Evolutionary conservation across 2,888 invertebrate species (phyloP), one percentile per base, ranked within the genome.

Genomic region (Eupeodes luniger): DNA sequence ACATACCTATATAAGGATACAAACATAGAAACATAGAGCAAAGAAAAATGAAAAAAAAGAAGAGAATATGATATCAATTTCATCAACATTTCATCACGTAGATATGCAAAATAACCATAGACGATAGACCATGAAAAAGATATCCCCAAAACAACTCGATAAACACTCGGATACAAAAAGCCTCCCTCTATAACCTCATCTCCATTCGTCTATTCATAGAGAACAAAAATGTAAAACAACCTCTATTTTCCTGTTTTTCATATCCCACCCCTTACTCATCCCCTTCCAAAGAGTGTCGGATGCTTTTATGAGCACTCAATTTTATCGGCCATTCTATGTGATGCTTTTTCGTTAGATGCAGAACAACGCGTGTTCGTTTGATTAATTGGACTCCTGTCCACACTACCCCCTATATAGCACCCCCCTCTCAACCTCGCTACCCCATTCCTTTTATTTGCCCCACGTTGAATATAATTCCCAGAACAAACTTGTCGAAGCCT

Each of bases 341-440:
- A 77, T 80, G 51, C 44, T 70, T 69, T 82, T 72, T 61, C 36
- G 47, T 66, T 66, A 59, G 57, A 80, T 88, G 78, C 81, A 78
- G 66, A 80, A 81, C 85, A 85, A 88, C 84, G 84, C 78, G 88
- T 79, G 80, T 81, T 84, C 64, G 78, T 61, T 84, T 88, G 88
- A 84, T 81, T 84, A 88, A 88, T 85, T 88, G 85, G 75, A 88
- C 78, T 59, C 34, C 44, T 79, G 81, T 77, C 87, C 81, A 51
- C 66, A 51, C 57, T 19, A 11, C 10, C 9, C 9, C 36, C 40
- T 40, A 19, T 10, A 4, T 0, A n/a, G 5, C 5, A 14, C 19
- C n/a, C 61, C 19, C n/a, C 61, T 27, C 2, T 5, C n/a, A 12
- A 11, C 55, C 16, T 27, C 27, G 27, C 11, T n/a, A 40, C 10